phyloP scores from a whole-genome alignment of 2,888 invertebrate genomes.

The Idaea dimidiata region DNA sequence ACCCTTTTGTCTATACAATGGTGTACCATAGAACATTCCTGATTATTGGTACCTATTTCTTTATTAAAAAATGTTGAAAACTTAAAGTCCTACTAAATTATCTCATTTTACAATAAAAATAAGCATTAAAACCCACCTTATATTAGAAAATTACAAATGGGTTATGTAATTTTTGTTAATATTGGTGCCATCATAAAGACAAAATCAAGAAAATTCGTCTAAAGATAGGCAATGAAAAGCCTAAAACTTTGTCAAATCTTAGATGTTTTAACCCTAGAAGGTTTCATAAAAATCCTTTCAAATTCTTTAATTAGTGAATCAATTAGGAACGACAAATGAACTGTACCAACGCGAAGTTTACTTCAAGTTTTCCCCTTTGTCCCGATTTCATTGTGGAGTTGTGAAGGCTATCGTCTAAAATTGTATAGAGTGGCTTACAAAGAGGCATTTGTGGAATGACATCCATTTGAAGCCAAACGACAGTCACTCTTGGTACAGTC shows the following conservation, averaged over 20 bases:
- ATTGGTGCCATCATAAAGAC: neutral
- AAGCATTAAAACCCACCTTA: too few species aligned
- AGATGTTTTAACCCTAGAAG: neutral
- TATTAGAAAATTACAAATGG: too few species aligned
- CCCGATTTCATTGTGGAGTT: neutral
- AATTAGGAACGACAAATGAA: conserved; percentile 29
- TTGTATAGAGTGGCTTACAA: neutral
- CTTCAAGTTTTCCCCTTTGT: conserved; percentile 18
- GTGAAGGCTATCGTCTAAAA: neutral
- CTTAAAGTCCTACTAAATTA: too few species aligned
- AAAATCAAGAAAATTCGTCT: neutral
- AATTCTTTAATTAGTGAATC: conserved; percentile 20
- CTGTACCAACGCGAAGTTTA: conserved; percentile 22
- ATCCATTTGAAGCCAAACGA: conserved; percentile 46
- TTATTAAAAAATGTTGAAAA: too few species aligned
- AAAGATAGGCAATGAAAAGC: neutral
- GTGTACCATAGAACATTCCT: too few species aligned
- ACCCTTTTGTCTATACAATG: too few species aligned
- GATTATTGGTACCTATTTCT: too few species aligned
- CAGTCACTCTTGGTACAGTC: conserved; percentile 19
- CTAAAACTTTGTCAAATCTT: neutral
- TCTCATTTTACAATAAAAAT: too few species aligned
- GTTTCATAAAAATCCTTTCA: conserved; percentile 7
- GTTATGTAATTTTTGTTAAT: too few species aligned
- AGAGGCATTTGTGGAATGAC: conserved; percentile 24